Evolutionary conservation across 2,888 invertebrate species (phyloP), one percentile per base, ranked within the genome.

Genomic region (Eupithecia inturbata): DNA sequence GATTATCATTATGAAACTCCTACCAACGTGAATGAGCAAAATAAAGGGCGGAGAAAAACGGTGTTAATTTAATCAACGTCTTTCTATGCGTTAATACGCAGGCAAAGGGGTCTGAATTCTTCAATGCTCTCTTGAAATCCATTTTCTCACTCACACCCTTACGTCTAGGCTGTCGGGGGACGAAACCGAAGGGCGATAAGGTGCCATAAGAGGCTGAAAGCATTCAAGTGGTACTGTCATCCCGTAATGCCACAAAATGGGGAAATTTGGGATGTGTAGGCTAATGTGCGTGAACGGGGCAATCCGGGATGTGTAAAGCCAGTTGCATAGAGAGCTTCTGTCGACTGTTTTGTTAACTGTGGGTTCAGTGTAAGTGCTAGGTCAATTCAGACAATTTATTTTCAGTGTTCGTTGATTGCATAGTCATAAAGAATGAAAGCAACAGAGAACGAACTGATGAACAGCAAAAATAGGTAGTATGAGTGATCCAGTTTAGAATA

Each of bases 161-260:
- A 68, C 74, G 76, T 82, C 81, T 79, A 74, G 78, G 81, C 78
- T 83, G 80, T 83, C 78, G 80, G 75, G n/a, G 78, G 79, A 78
- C 79, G 79, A 80, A 79, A 78, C 74, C 79, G 68, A 73, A 80
- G 79, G 81, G 79, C 74, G 67, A 19, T 41, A 57, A 76, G 78
- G 78, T 78, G 76, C 72, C 76, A 78, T 78, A 82, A 84, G 85
- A 79, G 82, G 80, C 73, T 85, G 79, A 85, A 84, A 85, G 85
- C 85, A 80, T 79, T 74, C 77, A 78, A 74, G 81, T 78, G 78
- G 68, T 68, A 74, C 77, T 73, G 72, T 76, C 75, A 68, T 76
- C 62, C 57, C 74, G 45, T 71, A 49, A 69, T 69, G 28, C 69
- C 69, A n/a, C 53, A 70, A 68, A 63, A 66, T 53, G 39, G 28